Evolutionary conservation across 2,888 invertebrate genomes (phyloP), one percentile per base, ranked within the genome.

Genomic region (Rhaphigaster nebulosa): DNA sequence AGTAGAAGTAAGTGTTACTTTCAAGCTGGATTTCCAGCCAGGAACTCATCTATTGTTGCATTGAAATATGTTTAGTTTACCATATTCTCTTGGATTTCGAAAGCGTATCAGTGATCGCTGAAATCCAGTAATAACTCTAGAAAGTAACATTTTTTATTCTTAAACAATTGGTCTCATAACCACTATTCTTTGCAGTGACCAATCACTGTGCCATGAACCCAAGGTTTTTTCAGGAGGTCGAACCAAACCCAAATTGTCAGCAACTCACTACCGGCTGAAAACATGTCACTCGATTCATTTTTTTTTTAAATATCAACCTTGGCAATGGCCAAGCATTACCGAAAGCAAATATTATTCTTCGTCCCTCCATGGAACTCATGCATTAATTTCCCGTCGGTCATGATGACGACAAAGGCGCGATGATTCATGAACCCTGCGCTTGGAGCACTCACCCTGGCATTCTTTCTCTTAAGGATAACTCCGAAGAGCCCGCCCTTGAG

Each of bases 281-380:
- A 26, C 4, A 2, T 38, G 18, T 15, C 70, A 5, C 4, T 76
- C 20, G 23, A 76, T 20, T 23, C 0, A 76, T 38, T 38, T 38
- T 8, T 29, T 65, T 38, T 76, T 38, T 10, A 29, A 29, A 29
- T 18, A 65, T 29, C 65, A 76, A 38, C 70, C 34, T 76, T 65
- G 65, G 5, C 34, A 34, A 34, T 6, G 5, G 70, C 38, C 34
- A 34, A 76, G 70, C 70, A 76, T 34, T 38, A 0, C 38, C 34
- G 18, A 76, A 76, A 76, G 70, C 38, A 76, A 76, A 76, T 76
- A 76, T 76, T 76, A 76, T 76, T 34, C 70, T 76, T 76, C 20
- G 34, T 23, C 20, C 38, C 34, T 0, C 1, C 23, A 8, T 15
- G 70, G 70, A 23, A 8, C 70, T 76, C 70, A 34, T 76, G 70